Evolutionary conservation across 2,113 vertebrate species (phyloP), one percentile per base, ranked within the genome.

Genomic region (Naja naja): DNA sequence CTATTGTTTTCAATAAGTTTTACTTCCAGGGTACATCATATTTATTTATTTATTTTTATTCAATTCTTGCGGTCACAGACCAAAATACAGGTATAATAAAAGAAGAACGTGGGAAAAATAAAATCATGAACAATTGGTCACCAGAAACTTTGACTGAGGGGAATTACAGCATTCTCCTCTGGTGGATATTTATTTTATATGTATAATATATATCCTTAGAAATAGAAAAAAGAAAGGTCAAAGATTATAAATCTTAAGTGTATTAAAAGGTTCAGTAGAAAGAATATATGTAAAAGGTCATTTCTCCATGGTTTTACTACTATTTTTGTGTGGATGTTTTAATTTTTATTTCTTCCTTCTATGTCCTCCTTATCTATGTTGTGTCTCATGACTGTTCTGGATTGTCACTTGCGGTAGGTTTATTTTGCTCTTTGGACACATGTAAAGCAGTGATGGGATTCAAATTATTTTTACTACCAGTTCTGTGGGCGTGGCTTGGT

Each of bases 291-390:
- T 43, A 93, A 96, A 97, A 95, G 96, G 98, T 99, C 98, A 98
- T 99, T 99, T 99, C 98, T 99, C 98, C 98, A 96, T 94, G 95
- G 96, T 96, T 97, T 97, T 96, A 96, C 94, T 98, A 96, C 97
- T 96, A 96, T 98, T 90, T 98, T 98, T 98, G 98, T 98, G 98
- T 99, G 98, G 98, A 98, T 99, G 98, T 98, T 99, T 99, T 99
- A 99, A 99, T 99, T 98, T 99, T 98, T 98, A 98, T 98, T 99
- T 99, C 98, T 99, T 99, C 99, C 99, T 99, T 99, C 98, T 99
- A 98, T 99, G 99, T 99, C 98, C 99, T 99, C 98, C 98, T 98
- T 99, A 98, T 99, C 98, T 99, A 96, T 99, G 98, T 99, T 99
- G 96, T 99, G 98, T 99, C 99, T 99, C 99, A 99, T 99, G 99